Conservation (phyloP, 2,797 vertebrate genomes). For the Pempheris klunzingeri region DNA sequence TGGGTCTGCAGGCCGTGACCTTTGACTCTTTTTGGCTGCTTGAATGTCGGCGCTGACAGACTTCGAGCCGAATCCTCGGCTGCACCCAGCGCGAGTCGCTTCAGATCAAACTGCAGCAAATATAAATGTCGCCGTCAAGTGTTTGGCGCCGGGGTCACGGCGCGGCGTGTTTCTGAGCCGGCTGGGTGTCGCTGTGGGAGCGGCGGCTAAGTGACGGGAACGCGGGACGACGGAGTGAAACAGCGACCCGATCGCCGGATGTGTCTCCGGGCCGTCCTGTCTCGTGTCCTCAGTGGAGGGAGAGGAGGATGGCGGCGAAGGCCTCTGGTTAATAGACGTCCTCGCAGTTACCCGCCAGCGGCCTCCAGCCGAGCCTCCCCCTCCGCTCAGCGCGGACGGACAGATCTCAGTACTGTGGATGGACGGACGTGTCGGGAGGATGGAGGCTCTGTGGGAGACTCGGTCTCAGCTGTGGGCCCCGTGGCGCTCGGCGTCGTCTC, state of each 20-base stretch:
- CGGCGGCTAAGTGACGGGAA: slow-evolving; percentile 37
- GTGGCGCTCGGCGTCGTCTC: slow-evolving; percentile 43
- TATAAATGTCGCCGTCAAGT: not conserved
- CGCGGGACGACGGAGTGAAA: slow-evolving; percentile 25
- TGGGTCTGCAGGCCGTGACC: no score
- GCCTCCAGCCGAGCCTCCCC: not conserved
- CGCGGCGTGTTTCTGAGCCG: slow-evolving; percentile 19
- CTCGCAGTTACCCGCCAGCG: slow-evolving; percentile 6
- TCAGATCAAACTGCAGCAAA: slow-evolving; percentile 19
- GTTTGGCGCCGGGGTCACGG: slow-evolving; percentile 10
- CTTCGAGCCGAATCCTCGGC: slow-evolving; percentile 13
- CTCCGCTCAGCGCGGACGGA: no score
- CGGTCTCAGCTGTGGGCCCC: slow-evolving; percentile 69
- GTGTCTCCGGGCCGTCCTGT: slow-evolving; percentile 37
- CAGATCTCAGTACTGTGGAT: slow-evolving; percentile 17
- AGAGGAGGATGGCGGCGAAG: not conserved
- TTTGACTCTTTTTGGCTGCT: not conserved
- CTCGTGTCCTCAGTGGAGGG: slow-evolving; percentile 21
- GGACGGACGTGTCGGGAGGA: slow-evolving; percentile 42
- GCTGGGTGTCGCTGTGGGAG: slow-evolving; percentile 17
- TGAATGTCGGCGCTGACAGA: slow-evolving; percentile 7
- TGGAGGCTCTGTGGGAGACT: slow-evolving; percentile 18
- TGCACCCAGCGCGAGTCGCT: not conserved
- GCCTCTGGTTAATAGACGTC: slow-evolving; percentile 21
- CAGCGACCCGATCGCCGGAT: slow-evolving; percentile 43